Evolutionary conservation across 2,888 invertebrate genomes (phyloP), one percentile per base, ranked within the genome.

Genomic region (Rhingia campestris): DNA sequence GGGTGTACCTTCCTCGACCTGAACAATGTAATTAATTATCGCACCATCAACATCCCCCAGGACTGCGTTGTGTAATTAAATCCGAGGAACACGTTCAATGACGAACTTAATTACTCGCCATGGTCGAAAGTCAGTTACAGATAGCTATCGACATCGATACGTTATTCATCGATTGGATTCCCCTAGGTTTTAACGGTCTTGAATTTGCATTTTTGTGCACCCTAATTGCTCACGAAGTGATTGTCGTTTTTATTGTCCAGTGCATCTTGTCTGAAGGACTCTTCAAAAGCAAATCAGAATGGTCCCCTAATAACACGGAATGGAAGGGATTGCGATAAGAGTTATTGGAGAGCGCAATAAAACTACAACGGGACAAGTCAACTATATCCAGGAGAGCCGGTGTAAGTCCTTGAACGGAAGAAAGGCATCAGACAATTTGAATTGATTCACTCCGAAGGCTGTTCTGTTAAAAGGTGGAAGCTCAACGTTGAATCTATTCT

Each of bases 1-100:
- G n/a, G 6, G 6, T 35, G 9, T 45, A 61, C 61, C 61, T 67
- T 56, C 45, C 22, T 37, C 12, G 72, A 10, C 66, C 61, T 61
- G 66, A 69, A 22, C 66, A 77, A 49, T 63, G 63, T 72, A 82
- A 82, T 82, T 82, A 82, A 82, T 82, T 77, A 73, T 56, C 66
- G 67, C 67, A 67, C 72, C 30, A 7, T 32, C 45, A 9, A 6
- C 37, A 12, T 5, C 12, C 39, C 47, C 12, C 35, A 4, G 10
- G 22, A 2, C 22, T 22, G 22, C 6, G 33, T 6, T 41, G 14
- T 73, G 43, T 82, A 82, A 82, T 76, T 77, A 77, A 77, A 73
- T 67, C 51, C 63, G 10, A 67, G 61, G 6, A 75, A 70, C 59
- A 72, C 56, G 63, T 32, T 39, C 41, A 33, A 58, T 49, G 39